Conservation (phyloP, 2,113 vertebrate species). For the Anser brachyrhynchus region DNA sequence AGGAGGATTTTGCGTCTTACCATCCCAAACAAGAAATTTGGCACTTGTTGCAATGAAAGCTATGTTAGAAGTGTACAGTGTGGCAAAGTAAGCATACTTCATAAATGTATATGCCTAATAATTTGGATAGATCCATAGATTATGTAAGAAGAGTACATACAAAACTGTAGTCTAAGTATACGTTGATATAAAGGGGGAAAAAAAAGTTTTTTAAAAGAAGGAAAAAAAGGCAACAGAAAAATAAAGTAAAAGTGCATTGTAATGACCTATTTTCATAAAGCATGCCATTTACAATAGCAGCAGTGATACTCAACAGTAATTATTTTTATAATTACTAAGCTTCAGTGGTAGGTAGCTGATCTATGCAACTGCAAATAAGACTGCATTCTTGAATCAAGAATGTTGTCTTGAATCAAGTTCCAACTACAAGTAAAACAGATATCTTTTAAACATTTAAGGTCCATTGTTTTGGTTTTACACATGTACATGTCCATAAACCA, state of each 20-base stretch:
- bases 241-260: not conserved
- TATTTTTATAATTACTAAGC: not conserved
- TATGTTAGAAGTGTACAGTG: fast-evolving
- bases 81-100: not conserved
- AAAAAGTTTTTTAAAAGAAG: not conserved
- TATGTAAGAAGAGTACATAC: not conserved
- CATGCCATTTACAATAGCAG: not conserved
- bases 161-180: not conserved
- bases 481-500: not conserved
- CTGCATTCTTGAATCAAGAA: not conserved
- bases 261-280: not conserved
- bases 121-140: not conserved
- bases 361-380: not conserved
- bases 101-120: not conserved
- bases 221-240: not conserved
- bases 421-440: not conserved
- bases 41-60: not conserved
- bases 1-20: not conserved
- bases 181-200: not conserved
- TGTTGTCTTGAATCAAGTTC: not conserved
- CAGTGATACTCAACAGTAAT: not conserved
- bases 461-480: not conserved
- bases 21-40: not conserved
- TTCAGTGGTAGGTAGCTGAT: not conserved
- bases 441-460: not conserved